Percentiles rank a stretch among this genome's conserved stretches.
phyloP scores from a whole-genome alignment of 2,113 vertebrate species.

The Corapipo altera region DNA sequence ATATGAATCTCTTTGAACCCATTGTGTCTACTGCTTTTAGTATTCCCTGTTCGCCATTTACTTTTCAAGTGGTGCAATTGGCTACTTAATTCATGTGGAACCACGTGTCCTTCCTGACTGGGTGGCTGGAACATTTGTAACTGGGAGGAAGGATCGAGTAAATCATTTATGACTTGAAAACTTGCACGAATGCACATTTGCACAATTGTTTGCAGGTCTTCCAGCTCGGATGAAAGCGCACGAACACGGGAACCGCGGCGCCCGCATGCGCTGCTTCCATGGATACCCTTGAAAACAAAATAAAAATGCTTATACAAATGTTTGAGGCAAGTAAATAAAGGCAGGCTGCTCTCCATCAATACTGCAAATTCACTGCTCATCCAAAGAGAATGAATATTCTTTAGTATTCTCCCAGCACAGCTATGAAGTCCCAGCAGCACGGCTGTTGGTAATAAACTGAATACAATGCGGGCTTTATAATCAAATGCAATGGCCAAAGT shows the following conservation, averaged over 20 bases:
- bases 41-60: slow-evolving; percentile 25
- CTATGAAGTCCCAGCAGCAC: neutral
- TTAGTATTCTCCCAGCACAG: neutral
- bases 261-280: slow-evolving; percentile 21
- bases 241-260: neutral
- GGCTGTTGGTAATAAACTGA: neutral
- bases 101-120: neutral
- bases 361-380: neutral
- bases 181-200: slow-evolving; percentile 10
- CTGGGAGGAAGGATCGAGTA: neutral
- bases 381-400: neutral
- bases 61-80: slow-evolving; percentile 2
- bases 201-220: neutral
- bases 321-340: slow-evolving; percentile 52
- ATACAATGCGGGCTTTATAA: neutral
- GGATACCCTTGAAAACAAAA: slow-evolving; percentile 51
- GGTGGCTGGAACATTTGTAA: neutral
- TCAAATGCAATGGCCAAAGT: neutral
- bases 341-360: slow-evolving; percentile 26
- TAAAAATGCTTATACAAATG: slow-evolving; percentile 50
- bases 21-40: slow-evolving; percentile 38
- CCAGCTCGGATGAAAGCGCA: neutral
- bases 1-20: slow-evolving; percentile 13
- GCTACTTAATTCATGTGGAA: neutral
- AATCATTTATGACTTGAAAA: neutral